phyloP scores from a whole-genome alignment of 2,797 vertebrate species.

The Orientallactaga sibirica region DNA sequence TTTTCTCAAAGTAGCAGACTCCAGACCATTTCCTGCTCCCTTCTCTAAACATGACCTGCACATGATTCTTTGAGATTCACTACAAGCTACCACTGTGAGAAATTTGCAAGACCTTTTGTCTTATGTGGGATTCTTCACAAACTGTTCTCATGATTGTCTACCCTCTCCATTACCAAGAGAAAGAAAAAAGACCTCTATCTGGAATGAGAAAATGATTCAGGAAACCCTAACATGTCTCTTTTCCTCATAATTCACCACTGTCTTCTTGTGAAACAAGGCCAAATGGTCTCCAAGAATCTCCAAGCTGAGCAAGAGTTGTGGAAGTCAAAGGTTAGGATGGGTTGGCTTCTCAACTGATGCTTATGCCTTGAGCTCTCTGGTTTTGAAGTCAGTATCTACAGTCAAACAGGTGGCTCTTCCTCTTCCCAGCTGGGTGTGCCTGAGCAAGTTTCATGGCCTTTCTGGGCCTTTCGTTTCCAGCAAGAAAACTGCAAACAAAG shows the following conservation, averaged over 20 bases:
- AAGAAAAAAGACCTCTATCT: neutral
- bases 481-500: neutral
- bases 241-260: accelerated
- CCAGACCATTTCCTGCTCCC: neutral
- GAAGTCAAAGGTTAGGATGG: neutral
- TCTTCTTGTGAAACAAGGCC: neutral
- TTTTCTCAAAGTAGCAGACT: neutral
- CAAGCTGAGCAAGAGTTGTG: neutral
- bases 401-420: neutral
- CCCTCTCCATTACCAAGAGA: neutral
- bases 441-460: neutral
- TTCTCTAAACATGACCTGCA: neutral
- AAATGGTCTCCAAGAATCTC: neutral
- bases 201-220: neutral
- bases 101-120: neutral
- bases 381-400: neutral
- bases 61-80: neutral
- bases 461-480: neutral
- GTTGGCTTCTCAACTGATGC: neutral
- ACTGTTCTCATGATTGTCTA: neutral
- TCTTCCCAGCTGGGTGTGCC: neutral
- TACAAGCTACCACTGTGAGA: neutral
- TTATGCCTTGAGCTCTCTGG: neutral
- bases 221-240: neutral
- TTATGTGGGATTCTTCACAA: neutral